Percentiles rank a stretch among this genome's conserved stretches.
phyloP scores from a whole-genome alignment of 2,113 vertebrate species.

The Calidris pygmaea region DNA sequence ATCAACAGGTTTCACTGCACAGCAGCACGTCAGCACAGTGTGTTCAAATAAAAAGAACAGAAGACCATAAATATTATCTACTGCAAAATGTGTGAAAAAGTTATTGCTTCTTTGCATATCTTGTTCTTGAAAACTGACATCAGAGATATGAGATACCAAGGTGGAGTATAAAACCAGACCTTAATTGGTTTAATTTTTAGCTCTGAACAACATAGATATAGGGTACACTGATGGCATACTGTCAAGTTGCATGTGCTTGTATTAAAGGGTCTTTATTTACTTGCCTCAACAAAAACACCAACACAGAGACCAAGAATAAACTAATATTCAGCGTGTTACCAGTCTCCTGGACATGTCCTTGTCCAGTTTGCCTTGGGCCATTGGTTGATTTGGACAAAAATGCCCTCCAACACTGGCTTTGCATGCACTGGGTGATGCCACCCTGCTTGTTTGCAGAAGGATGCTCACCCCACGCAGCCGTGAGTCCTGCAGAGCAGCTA shows the following conservation, averaged over 20 bases:
- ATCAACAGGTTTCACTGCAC: background rate
- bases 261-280: background rate
- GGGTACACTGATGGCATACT: background rate
- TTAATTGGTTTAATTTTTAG: constrained; percentile 53
- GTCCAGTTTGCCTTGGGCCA: background rate
- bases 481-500: background rate
- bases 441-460: background rate
- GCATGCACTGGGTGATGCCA: background rate
- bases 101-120: constrained; percentile 5
- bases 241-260: background rate
- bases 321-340: background rate
- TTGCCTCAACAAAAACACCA: background rate
- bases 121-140: constrained; percentile 29
- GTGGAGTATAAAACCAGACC: background rate
- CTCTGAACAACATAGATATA: background rate
- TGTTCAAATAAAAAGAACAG: background rate
- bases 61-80: constrained; percentile 8
- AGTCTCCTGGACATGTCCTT: background rate
- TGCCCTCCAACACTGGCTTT: background rate
- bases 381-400: background rate
- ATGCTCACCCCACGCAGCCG: rapidly evolving
- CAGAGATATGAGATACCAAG: constrained; percentile 3
- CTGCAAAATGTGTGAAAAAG: constrained; percentile 33
- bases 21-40: background rate
- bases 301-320: background rate